These are phyloP conservation scores for Carapus acus DNA, from an alignment of 2,797 vertebrate species.

Conservation along the genomic window DNA sequence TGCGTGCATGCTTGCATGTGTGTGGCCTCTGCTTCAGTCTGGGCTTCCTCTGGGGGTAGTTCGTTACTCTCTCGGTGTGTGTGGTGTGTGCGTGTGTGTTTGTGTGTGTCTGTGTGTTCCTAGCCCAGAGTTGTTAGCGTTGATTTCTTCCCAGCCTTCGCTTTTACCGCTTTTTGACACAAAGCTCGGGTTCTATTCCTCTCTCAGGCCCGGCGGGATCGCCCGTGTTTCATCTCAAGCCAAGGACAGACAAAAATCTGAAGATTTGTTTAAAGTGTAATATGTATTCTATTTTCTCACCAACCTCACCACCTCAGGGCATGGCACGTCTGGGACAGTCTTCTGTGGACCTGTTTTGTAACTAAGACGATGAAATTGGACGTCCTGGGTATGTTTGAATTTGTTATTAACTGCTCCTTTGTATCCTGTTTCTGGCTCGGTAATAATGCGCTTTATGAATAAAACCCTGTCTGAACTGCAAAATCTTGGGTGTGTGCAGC, in stretches of 20 bases:
- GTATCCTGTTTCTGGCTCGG: not conserved
- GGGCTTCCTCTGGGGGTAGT: constrained; percentile 47
- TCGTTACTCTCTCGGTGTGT: constrained; percentile 41
- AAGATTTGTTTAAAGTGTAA: constrained; percentile 37
- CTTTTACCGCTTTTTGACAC: constrained; percentile 40
- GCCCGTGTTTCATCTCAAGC: constrained; percentile 4
- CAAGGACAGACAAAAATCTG: constrained; percentile 11
- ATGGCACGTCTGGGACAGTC: not conserved
- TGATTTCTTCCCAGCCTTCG: constrained; percentile 46
- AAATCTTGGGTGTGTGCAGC: not conserved
- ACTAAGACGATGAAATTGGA: constrained; percentile 20
- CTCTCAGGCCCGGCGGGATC: constrained; percentile 27
- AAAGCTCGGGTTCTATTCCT: constrained; percentile 12
- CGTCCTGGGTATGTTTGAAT: constrained; percentile 41
- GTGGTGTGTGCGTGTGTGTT: constrained; percentile 17
- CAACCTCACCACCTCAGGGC: constrained; percentile 12
- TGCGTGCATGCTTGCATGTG: too few relatives aligned
- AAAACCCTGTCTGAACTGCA: not conserved
- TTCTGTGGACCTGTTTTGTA: constrained; percentile 18
- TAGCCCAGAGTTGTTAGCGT: constrained; percentile 29
- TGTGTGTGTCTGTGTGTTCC: constrained; percentile 29
- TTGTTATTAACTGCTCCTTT: constrained; percentile 20
- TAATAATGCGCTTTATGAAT: not conserved
- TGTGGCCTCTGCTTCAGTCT: constrained; percentile 42
- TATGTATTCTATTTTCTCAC: constrained; percentile 10